phyloP scores from a whole-genome alignment of 2,113 vertebrate species.

The Ammodytes dubius region DNA sequence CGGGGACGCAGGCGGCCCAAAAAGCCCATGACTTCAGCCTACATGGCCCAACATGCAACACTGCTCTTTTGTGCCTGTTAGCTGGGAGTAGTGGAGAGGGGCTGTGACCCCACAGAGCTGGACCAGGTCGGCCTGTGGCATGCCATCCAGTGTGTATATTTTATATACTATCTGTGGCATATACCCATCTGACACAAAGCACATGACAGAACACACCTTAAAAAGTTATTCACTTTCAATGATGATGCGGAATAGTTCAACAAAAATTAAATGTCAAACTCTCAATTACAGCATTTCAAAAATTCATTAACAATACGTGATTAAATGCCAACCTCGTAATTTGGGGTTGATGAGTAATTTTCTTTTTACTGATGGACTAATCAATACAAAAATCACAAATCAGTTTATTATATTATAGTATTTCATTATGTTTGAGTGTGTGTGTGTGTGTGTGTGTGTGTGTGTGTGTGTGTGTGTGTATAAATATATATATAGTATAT shows the following conservation, averaged over 20 bases:
- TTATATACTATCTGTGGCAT: background rate
- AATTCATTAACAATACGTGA: background rate
- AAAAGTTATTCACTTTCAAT: background rate
- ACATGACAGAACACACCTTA: constrained; percentile 7
- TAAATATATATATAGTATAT: no score
- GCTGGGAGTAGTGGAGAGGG: constrained; percentile 19
- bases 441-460: no score
- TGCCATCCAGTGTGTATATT: background rate
- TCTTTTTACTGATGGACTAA: no score
- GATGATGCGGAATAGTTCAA: background rate
- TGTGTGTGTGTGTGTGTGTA: no score
- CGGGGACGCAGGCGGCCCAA: constrained; percentile 74
- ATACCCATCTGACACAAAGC: constrained; percentile 24
- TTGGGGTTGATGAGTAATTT: no score
- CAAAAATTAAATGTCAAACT: background rate
- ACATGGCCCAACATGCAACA: constrained; percentile 27
- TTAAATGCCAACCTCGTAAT: background rate
- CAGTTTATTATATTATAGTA: no score
- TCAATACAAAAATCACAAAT: background rate
- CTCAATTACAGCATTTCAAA: background rate
- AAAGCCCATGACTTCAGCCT: constrained; percentile 77
- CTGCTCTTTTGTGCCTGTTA: constrained; percentile 62
- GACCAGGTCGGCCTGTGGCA: constrained; percentile 15
- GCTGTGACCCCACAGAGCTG: constrained; percentile 49
- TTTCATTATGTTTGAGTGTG: no score